A percentile compares a stretch with the other conserved stretches of the same genome.
Evolutionary conservation across 2,113 vertebrate species (phyloP).

Genomic region (Lichenostomus cassidix): DNA sequence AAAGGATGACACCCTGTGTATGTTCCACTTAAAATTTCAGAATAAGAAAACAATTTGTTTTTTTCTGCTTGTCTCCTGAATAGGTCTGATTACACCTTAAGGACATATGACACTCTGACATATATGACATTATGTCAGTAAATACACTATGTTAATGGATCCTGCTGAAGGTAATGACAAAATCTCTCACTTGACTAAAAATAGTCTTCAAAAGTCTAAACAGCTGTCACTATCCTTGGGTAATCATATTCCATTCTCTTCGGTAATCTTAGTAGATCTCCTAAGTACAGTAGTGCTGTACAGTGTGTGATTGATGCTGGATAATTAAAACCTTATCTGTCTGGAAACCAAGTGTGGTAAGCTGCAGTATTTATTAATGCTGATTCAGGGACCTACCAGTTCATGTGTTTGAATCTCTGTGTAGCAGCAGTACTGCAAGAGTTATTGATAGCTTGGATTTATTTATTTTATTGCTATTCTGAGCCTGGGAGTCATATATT

Average conservation of each 20-base stretch:
- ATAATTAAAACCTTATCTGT: conserved; percentile 28
- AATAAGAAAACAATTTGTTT: background rate
- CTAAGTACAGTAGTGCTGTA: background rate
- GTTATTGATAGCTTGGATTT: background rate
- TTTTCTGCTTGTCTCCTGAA: background rate
- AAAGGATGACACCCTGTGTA: background rate
- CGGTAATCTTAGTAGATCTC: background rate
- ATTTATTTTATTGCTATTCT: conserved; percentile 29
- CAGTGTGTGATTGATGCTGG: background rate
- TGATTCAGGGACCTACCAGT: background rate
- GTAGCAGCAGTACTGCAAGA: background rate
- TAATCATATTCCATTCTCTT: background rate
- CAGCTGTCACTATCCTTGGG: background rate
- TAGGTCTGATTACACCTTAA: background rate
- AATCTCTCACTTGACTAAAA: background rate
- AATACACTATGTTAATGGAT: background rate
- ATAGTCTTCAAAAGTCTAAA: background rate
- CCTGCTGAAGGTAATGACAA: background rate
- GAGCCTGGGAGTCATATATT: background rate
- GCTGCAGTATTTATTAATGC: background rate
- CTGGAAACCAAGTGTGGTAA: background rate
- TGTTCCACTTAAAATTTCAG: background rate
- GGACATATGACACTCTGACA: background rate
- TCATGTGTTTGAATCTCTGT: background rate
- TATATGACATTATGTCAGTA: background rate